Evolutionary conservation across 2,113 vertebrate genomes (phyloP).

Genomic region (Hystrix cristata): DNA sequence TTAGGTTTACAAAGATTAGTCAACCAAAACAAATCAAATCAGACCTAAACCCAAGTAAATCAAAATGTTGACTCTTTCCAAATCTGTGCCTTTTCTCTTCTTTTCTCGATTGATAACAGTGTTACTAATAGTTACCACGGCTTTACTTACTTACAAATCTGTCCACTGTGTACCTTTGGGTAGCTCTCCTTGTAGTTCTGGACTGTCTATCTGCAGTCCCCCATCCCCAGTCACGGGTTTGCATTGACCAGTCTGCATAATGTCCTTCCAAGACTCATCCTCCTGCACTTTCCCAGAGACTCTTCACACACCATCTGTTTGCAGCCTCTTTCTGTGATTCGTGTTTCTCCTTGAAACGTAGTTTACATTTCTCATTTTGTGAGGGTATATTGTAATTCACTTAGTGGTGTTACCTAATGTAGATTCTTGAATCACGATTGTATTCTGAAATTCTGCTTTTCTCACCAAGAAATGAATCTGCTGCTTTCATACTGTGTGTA

Average conservation of each 20-base stretch:
- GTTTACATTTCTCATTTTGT: neutral
- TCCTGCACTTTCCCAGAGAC: neutral
- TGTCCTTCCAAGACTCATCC: neutral
- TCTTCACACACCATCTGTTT: neutral
- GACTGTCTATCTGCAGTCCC: neutral
- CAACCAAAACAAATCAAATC: neutral
- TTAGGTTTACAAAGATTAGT: neutral
- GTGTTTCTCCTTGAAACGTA: neutral
- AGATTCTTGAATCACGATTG: neutral
- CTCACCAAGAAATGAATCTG: neutral
- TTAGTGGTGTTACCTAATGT: neutral
- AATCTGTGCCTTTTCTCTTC: neutral
- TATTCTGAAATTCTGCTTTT: neutral
- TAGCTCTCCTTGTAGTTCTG: no score
- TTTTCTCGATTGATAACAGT: neutral
- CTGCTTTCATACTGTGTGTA: neutral
- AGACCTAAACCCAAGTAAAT: neutral
- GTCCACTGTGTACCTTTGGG: neutral
- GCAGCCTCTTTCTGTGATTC: neutral
- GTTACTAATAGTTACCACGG: neutral
- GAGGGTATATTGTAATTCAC: neutral
- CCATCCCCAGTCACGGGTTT: neutral
- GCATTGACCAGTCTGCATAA: neutral
- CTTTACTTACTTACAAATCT: neutral
- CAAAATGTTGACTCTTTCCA: neutral